Conservation (phyloP, 2,888 invertebrate genomes). For the Hydriomena furcata region DNA sequence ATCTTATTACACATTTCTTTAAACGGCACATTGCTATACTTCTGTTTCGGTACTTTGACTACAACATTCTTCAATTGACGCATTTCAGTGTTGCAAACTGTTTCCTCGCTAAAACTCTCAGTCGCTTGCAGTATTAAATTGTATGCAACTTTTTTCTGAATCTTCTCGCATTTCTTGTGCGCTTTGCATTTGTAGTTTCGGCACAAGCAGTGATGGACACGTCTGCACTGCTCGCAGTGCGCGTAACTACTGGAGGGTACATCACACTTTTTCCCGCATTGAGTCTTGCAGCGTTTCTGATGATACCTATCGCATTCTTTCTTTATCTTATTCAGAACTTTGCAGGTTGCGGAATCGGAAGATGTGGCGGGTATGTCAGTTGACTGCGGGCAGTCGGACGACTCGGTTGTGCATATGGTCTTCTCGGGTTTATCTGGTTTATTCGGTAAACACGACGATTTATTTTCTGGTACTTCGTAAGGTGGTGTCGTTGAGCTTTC, state of each 20-base stretch:
- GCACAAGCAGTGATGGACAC: conserved; percentile 60
- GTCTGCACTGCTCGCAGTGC: conserved; percentile 65
- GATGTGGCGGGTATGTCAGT: conserved; percentile 64
- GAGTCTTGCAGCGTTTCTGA: conserved; percentile 60
- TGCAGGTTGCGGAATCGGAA: conserved; percentile 67
- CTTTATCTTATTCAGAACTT: conserved; percentile 67
- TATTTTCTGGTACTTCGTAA: conserved; percentile 17
- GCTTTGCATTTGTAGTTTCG: conserved; percentile 61
- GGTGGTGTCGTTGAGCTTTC: conserved; percentile 22
- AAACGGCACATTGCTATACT: conserved; percentile 51
- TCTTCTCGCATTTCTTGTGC: conserved; percentile 57
- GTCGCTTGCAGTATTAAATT: conserved; percentile 76
- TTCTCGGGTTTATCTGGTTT: conserved; percentile 35
- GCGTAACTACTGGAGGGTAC: conserved; percentile 65
- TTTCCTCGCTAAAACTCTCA: conserved; percentile 68
- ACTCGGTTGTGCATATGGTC: conserved; percentile 44
- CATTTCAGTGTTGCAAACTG: conserved; percentile 39
- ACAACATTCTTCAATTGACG: conserved; percentile 64
- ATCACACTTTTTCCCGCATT: conserved; percentile 56
- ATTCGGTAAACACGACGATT: conserved; percentile 2
- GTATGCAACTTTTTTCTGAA: conserved; percentile 69
- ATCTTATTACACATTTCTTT: conserved; percentile 58
- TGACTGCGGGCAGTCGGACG: conserved; percentile 54
- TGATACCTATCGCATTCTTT: conserved; percentile 74
- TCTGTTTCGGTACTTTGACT: conserved; percentile 66